Base-by-base conservation (phyloP, 2,113 vertebrate genomes). In the Tragelaphus buxtoni region DNA sequence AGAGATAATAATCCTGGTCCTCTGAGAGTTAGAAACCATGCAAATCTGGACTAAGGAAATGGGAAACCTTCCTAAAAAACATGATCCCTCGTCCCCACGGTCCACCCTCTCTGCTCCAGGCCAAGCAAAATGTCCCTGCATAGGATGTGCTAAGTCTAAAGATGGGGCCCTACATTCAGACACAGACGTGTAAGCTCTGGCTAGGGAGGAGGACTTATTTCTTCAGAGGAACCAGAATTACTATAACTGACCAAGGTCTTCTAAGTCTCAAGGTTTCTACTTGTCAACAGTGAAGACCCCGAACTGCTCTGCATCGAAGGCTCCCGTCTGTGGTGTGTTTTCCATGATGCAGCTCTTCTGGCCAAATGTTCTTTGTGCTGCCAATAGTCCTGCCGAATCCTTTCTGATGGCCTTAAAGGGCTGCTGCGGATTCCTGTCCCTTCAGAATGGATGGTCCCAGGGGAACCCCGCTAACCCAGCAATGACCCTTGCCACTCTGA, bases 401-500 rank as follows among this genome's bases (percentile, higher is more conserved):
- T 86, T 74, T 2, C 86, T 84, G 72, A 87, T 42, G 79, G 51
- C 58, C 89, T 91, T 49, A 8, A 88, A 81, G 90, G 91, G 47
- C 74, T 58, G 14, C 81, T 11, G 8, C 35, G 60, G 94, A 69
- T 42, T 88, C 76, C 65, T 53, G 22, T 9, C 22, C 81, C 60
- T 93, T 89, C 24, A 58, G 30, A 18, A 88, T 51, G 26, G 10
- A 63, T 35, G 9, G 16, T 85, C 69, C 74, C 47, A 20, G 4
- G 84, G 81, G 84, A 76, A 90, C 55, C 42, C 83, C 30, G 63
- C 60, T 93, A 95, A 95, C 79, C 96, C 65, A 94, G 84, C 45
- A 65, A 65, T 88, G 90, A 95, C 84, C 92, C 77, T 93, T 93
- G 39, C 49, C 45, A 58, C 56, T 81, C 90, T 94, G 90, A 96